Evolutionary conservation across 1,140 invertebrate genomes (phyloP), one percentile per base, ranked within the genome.

Genomic region (Papilio polytes): DNA sequence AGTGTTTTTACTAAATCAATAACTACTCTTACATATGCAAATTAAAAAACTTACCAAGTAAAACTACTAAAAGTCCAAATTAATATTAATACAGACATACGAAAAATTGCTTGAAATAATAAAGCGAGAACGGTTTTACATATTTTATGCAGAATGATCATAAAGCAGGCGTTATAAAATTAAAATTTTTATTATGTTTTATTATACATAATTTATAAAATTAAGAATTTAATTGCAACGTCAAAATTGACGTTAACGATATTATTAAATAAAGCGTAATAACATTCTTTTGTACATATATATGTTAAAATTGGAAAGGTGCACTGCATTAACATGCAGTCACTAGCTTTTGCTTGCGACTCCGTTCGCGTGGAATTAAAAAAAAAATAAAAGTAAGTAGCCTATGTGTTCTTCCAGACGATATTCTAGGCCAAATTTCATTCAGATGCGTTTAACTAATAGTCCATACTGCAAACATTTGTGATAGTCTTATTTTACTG

Each of bases 401-500:
- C n/a, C n/a, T n/a, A n/a, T n/a, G n/a, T 26, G 26, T 26, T 26
- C 26, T 26, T 26, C 26, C 26, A 26, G 26, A 26, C 26, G 1
- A 26, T 26, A 26, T 26, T 26, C 26, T 26, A 26, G 26, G 26
- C 26, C 26, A 26, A 26, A 26, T 26, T 26, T 26, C 26, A 26
- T 2, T 2, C 1, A 2, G 26, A 26, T 26, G 1, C 26, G 26
- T 26, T 26, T 26, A 56, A 56, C 8, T 7, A 20, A 18, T 53
- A 9, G 53, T 18, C n/a, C 18, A 56, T 56, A 7, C 18, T 10
- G 12, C 53, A 56, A 56, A n/a, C n/a, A 18, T 56, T 56, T 56
- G 53, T 20, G 53, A 63, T 15, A 22, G 26, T 41, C 70, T 53
- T 72, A 13, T 74, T 13, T 79, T 63, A 80, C 4, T 87, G 63